phyloP scores from a whole-genome alignment of 1,140 invertebrate genomes.

The Drosophila nasuta region DNA sequence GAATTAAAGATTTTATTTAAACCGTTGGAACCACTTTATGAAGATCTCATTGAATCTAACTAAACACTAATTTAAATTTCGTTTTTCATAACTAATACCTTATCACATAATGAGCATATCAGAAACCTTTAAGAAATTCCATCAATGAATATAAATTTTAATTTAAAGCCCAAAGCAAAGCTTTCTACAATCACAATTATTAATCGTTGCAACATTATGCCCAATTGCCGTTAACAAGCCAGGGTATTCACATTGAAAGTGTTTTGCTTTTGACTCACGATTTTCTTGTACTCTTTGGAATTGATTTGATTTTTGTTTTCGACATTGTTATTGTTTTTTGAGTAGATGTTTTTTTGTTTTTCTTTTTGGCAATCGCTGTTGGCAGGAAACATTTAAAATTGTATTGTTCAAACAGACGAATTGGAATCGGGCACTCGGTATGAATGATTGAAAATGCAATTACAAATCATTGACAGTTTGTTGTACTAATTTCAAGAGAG shows the following conservation, averaged over 20 bases:
- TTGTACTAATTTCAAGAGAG: conserved; percentile 69
- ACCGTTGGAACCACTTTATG: too few species aligned
- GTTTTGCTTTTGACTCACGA: conserved; percentile 54
- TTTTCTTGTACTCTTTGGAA: conserved; percentile 49
- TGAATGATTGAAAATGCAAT: conserved; percentile 72
- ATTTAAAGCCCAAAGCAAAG: not conserved
- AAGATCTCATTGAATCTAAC: too few species aligned
- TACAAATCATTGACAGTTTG: conserved; percentile 81
- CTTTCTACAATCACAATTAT: not conserved
- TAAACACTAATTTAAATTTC: too few species aligned
- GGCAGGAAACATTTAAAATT: conserved; percentile 35
- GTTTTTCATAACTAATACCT: too few species aligned
- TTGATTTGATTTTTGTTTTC: conserved; percentile 19
- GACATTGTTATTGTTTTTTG: conserved; percentile 13
- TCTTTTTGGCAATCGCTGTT: conserved; percentile 42
- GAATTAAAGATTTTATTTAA: too few species aligned
- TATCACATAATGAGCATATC: too few species aligned
- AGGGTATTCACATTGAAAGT: conserved; percentile 65
- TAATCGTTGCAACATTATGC: not conserved
- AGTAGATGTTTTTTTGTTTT: conserved; percentile 32
- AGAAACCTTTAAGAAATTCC: too few species aligned
- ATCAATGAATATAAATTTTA: not conserved
- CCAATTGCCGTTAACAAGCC: not conserved
- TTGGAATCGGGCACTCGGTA: conserved; percentile 18
- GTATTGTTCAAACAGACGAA: conserved; percentile 16